phyloP scores from a whole-genome alignment of 2,113 vertebrate species.

The Uria lomvia region DNA sequence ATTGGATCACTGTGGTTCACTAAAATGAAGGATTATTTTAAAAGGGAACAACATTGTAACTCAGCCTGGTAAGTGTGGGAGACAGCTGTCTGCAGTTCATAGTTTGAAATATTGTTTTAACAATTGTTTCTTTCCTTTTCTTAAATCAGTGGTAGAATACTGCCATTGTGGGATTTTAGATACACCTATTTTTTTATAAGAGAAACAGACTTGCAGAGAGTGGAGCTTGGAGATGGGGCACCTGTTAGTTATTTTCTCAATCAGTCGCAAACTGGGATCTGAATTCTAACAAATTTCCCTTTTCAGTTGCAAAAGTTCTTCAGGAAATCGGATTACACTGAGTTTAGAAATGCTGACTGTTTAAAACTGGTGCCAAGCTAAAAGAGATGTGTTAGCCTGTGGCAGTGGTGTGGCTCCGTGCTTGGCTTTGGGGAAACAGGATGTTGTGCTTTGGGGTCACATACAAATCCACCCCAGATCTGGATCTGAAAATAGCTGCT shows the following conservation, averaged over 20 bases:
- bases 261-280: not conserved
- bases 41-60: conserved; percentile 15
- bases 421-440: not conserved
- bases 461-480: not conserved
- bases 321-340: conserved; percentile 46
- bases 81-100: conserved; percentile 49
- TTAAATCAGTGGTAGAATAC: conserved; percentile 22
- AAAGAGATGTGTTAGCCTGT: not conserved
- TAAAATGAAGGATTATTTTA: conserved; percentile 6
- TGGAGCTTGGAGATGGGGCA: not conserved
- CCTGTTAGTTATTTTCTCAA: conserved; percentile 48
- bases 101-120: conserved; percentile 43
- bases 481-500: not conserved
- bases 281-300: conserved; percentile 1
- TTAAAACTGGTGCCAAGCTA: not conserved
- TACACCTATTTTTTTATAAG: conserved; percentile 15
- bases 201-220: not conserved
- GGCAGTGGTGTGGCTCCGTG: not conserved
- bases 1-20: not conserved
- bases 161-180: conserved; percentile 31
- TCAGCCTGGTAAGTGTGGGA: not conserved
- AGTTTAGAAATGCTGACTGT: conserved; percentile 30
- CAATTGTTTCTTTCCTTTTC: conserved; percentile 40
- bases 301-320: conserved; percentile 3
- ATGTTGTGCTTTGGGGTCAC: not conserved